Base-by-base conservation (phyloP, 2,797 vertebrate species). In the Lagocephalus sceleratus region DNA sequence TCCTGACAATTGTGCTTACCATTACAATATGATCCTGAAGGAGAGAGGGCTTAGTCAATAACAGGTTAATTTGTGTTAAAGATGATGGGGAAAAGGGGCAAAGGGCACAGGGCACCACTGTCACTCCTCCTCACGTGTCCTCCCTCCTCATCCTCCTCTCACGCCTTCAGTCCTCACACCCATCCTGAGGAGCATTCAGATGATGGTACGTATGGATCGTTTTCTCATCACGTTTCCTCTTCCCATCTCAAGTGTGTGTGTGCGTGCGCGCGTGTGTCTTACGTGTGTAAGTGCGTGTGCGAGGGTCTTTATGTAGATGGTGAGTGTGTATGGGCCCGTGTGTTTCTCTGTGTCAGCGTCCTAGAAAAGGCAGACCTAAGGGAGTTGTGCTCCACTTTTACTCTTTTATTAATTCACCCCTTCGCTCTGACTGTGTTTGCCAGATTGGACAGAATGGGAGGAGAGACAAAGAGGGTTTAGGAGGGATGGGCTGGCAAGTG, bases 381-480 rank as follows among this genome's bases (percentile, higher is more conserved):
- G 88, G 88, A 90, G 69, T 68, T 79, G 77, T 91, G 89, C 79
- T 91, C 90, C 68, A 91, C 79, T 91, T 91, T 87, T 64, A 43
- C 71, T 83, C 83, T 73, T 84, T 85, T 84, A 87, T 87, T 85
- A 83, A 86, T 87, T 88, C 79, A 85, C 80, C 78, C 32, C 81
- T 71, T 79, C 62, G 42, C 76, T 83, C 79, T 57, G 44, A 43
- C 81, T 66, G 62, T 72, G 74, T 82, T 78, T 77, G 84, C 63
- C 63, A 58, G 63, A 66, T 60, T 64, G 76, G 81, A 71, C 47
- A 16, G 45, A n/a, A 47, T 63, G 52, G 47, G 57, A 40, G 54
- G 69, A 70, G 62, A 47, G 49, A 65, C 35, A 51, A 51, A 48
- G 46, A 71, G 62, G 54, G 42, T 16, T 29, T 38, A 17, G 50